Base-by-base conservation (phyloP, 64 coral and sea anemone genomes). In the Acropora yongei region DNA sequence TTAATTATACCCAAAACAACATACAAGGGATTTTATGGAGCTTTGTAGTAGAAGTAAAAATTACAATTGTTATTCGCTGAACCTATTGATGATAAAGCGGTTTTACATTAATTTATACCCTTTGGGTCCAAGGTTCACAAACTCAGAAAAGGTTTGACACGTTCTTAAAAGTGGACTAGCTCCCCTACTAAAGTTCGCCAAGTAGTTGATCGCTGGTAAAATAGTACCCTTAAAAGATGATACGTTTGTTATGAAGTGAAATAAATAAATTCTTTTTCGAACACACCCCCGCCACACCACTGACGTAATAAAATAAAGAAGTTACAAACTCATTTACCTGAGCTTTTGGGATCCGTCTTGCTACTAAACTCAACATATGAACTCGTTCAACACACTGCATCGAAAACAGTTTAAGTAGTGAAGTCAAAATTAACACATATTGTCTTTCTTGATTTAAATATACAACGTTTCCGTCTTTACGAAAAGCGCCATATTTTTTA, bases 271-370 rank as follows among this genome's bases (percentile, higher is more conserved):
- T 30, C 41, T 30, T 0, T 41, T 3, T 14, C 4, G 43, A 81
- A 81, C 82, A 85, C 82, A 85, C 82, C 82, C 82, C 82, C 82
- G 63, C 65, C 65, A 85, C 82, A 49, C 82, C 82, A 8, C 12
- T 85, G 82, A 85, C 82, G 82, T 49, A 49, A 49, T 1, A 41
- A 18, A 78, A 44, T 16, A 41, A 48, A 12, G 8, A 78, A 14
- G 14, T 18, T 13, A 42, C 1, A 75, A 75, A 44, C 45, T 48
- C 45, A 17, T 65, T 71, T 71, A 85, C 82, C 82, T 85, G 69
- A 12, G 63, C 82, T 19, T 85, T 85, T 68, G 82, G 16, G n/a
- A 85, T 67, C 44, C 72, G 82, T 43, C 82, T 85, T 50, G 61
- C 10, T 17, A 18, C 82, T 71, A 72, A 69, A 49, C 82, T 65